Evolutionary conservation across 2,113 vertebrate genomes (phyloP).

Genomic region (Corythornis cristatus): DNA sequence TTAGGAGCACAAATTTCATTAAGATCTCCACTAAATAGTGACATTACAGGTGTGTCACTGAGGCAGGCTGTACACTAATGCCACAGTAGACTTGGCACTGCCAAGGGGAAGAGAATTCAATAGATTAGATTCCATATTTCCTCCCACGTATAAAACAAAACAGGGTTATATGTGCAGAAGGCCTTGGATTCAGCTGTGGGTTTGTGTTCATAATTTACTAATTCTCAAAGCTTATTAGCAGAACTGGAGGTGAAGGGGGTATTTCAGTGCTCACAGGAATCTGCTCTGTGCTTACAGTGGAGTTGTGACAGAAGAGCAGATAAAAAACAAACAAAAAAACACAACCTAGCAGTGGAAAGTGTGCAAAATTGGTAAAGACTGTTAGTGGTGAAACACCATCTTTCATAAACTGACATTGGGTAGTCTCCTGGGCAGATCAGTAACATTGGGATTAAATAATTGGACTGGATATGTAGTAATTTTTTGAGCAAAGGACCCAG

Average conservation of each 20-base stretch:
- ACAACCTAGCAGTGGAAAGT: not conserved
- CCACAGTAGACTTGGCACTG: not conserved
- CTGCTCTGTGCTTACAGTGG: not conserved
- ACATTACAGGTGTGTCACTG: not conserved
- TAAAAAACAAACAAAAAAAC: not conserved
- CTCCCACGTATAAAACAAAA: not conserved
- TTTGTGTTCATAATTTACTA: not conserved
- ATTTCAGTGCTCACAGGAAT: not conserved
- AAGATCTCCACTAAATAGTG: not conserved
- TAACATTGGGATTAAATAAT: not conserved
- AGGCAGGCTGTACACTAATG: not conserved
- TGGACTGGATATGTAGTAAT: not conserved
- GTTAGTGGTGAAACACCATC: rapidly evolving
- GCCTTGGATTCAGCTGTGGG: not conserved
- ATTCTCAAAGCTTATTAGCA: not conserved
- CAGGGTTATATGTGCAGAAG: not conserved
- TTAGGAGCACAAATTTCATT: not conserved
- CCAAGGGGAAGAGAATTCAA: not conserved
- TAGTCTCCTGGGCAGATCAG: not conserved
- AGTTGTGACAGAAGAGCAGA: not conserved
- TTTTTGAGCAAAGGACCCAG: not conserved
- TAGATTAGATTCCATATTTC: not conserved
- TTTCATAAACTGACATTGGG: not conserved
- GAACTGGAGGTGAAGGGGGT: not conserved
- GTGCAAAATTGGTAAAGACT: not conserved